Conservation (phyloP, 1,140 invertebrate species). For the Trachelipus rathkii region DNA sequence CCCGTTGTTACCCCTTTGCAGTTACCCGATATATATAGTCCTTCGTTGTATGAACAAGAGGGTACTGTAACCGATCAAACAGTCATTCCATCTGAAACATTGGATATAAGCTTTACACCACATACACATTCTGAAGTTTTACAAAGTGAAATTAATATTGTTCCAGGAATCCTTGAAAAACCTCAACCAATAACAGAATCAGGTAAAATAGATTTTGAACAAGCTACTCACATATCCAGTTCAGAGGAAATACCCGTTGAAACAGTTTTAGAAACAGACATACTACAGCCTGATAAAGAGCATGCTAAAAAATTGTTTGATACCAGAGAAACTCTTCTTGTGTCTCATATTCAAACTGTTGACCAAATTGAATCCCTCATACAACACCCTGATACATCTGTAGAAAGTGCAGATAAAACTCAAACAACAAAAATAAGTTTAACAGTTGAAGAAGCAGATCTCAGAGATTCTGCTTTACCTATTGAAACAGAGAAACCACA, state of each 20-base stretch:
- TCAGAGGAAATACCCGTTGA: conserved; percentile 36
- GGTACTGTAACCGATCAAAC: conserved; percentile 6
- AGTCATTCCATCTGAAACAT: conserved; percentile 25
- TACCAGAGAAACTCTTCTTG: conserved; percentile 32
- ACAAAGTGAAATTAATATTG: conserved; percentile 35
- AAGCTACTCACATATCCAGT: conserved; percentile 35
- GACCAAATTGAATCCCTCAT: conserved; percentile 31
- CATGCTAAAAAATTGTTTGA: conserved; percentile 33
- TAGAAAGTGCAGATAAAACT: conserved; percentile 52
- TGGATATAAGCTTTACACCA: conserved; percentile 32
- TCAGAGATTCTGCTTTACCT: too few species aligned
- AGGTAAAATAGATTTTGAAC: conserved; percentile 37
- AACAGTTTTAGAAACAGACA: conserved; percentile 28
- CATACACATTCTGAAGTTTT: conserved; percentile 34
- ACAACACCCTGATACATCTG: conserved; percentile 19
- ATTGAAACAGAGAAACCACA: too few species aligned
- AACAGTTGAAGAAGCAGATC: conserved; percentile 51
- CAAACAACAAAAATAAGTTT: conserved; percentile 56
- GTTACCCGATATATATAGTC: background rate
- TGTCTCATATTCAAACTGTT: conserved; percentile 31
- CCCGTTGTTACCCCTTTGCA: background rate
- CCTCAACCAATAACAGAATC: conserved; percentile 31
- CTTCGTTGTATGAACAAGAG: background rate
- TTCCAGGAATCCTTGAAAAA: conserved; percentile 37
- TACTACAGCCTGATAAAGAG: conserved; percentile 19